Percentiles rank a stretch among this genome's conserved stretches.
These are phyloP conservation scores for Eudemis profundana DNA, from an alignment of 2,888 invertebrate species.

Conservation along the genomic window DNA sequence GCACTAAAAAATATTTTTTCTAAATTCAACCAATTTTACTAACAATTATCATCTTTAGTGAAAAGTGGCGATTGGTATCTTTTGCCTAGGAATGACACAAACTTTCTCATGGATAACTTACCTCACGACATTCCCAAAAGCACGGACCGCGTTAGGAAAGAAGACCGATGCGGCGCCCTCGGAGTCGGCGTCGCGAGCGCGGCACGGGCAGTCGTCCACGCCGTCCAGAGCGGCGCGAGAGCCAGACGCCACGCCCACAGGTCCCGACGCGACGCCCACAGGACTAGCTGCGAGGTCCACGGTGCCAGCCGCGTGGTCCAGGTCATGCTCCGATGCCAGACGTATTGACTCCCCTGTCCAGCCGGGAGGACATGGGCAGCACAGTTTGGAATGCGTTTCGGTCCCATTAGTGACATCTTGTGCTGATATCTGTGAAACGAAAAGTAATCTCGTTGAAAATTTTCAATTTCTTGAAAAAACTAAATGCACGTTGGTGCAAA, in stretches of 20 bases:
- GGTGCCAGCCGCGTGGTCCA: neutral
- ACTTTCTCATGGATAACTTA: slow-evolving; percentile 45
- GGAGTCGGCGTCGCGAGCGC: slow-evolving; percentile 59
- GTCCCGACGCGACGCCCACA: neutral
- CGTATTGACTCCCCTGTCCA: neutral
- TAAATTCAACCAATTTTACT: too few relatives aligned
- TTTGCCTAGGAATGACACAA: too few relatives aligned
- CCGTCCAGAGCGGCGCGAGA: neutral
- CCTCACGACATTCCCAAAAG: slow-evolving; percentile 58
- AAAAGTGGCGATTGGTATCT: too few relatives aligned
- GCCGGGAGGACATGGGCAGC: slow-evolving; percentile 67
- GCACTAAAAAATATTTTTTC: too few relatives aligned
- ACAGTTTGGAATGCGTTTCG: slow-evolving; percentile 53
- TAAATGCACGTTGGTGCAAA: too few relatives aligned
- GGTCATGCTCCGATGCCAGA: neutral
- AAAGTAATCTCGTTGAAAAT: too few relatives aligned
- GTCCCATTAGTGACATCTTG: slow-evolving; percentile 57
- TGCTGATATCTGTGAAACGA: slow-evolving; percentile 58
- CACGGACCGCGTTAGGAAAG: slow-evolving; percentile 59
- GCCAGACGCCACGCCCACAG: slow-evolving; percentile 26
- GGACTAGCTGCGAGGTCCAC: neutral
- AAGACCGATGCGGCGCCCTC: slow-evolving; percentile 66
- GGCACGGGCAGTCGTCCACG: slow-evolving; percentile 62
- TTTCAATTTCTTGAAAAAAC: too few relatives aligned
- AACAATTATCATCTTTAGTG: too few relatives aligned